Base-by-base conservation (phyloP, 2,888 invertebrate species). In the Caenorhabditis panamensis region DNA sequence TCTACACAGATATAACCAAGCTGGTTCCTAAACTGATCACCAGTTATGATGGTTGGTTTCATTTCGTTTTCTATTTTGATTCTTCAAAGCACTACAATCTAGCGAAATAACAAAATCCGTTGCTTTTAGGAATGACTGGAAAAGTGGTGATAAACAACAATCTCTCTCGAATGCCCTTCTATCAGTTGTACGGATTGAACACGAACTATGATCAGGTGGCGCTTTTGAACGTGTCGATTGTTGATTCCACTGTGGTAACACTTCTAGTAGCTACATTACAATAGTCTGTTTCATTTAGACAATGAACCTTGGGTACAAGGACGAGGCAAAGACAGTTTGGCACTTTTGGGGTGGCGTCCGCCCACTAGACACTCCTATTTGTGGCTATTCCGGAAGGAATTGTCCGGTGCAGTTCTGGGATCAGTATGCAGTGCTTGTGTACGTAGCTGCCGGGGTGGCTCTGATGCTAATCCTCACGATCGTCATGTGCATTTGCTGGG, bases 321-420 rank as follows among this genome's bases (percentile, higher is more conserved):
- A 71, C 53, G 71, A 78, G 26, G 18, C n/a, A 0, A 44, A 41
- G 11, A 13, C 66, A 0, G 41, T 71, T 16, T 79, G 79, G 72
- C 61, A 54, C 20, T 71, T 66, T n/a, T 79, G 71, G 79, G 72
- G 49, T 3, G 69, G 69, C 8, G 24, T 41, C 4, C 61, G 80
- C 0, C 85, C 85, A 0, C 41, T 66, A 11, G 68, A 68, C 22
- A 80, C 72, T n/a, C 85, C 85, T 5, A 61, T 73, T 22, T 85
- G 85, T 49, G 85, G 85, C 2, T 85, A 76, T 49, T 51, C 67
- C 9, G 82, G 82, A 6, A 62, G 51, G 9, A 44, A 61, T 26
- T 86, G 85, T 49, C 84, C 83, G 2, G 66, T 78, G 11, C 63
- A 71, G 11, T 82, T 82, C 51, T 81, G 80, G 80, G 80, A 86